Conservation (phyloP, 2,797 vertebrate genomes). For the Chelidonichthys spinosus region DNA sequence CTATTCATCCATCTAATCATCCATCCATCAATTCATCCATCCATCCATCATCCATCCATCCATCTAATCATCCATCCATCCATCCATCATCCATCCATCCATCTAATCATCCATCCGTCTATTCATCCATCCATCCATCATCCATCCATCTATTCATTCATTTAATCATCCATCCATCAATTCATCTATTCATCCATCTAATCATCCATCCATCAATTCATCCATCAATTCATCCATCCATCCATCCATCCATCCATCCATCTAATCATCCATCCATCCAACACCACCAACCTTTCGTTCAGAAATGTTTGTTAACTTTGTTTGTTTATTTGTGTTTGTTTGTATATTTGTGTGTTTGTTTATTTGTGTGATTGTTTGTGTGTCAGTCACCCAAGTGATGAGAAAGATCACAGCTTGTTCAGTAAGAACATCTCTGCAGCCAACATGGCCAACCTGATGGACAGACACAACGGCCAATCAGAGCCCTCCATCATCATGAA, state of each 20-base stretch:
- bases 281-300: background rate
- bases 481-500: slow-evolving; percentile 84
- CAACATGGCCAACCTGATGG: slow-evolving; percentile 87
- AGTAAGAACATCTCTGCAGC: slow-evolving; percentile 90
- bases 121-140: background rate
- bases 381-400: slow-evolving; percentile 89
- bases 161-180: background rate
- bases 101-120: background rate
- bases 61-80: background rate
- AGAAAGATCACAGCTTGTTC: slow-evolving; percentile 91
- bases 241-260: background rate
- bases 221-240: no score
- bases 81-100: background rate
- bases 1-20: no score
- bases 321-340: background rate
- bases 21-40: background rate
- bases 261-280: background rate
- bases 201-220: no score
- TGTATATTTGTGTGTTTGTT: no score
- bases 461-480: slow-evolving; percentile 76
- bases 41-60: background rate
- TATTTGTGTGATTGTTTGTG: background rate
- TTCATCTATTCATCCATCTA: background rate
- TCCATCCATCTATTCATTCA: background rate
- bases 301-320: background rate